Percentiles rank a stretch among this genome's conserved stretches.
Evolutionary conservation across 2,888 invertebrate species (phyloP).

Genomic region (Marasmarcha lunaedactyla): DNA sequence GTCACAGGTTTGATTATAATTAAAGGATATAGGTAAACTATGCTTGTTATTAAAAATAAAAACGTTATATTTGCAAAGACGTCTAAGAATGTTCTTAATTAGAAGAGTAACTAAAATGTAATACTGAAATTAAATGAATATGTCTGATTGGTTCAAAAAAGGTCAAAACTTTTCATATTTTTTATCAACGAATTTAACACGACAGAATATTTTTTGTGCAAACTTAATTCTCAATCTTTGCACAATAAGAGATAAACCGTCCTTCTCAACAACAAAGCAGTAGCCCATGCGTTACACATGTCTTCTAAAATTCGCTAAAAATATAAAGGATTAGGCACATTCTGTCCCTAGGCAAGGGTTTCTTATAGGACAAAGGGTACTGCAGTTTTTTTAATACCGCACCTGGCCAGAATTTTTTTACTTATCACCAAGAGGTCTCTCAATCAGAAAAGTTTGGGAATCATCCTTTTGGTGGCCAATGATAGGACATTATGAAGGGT

Average conservation of each 20-base stretch:
- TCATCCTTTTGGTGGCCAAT: not conserved
- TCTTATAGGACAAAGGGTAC: slow-evolving; percentile 4
- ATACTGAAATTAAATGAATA: too few relatives aligned
- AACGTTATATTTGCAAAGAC: too few relatives aligned
- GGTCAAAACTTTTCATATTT: too few relatives aligned
- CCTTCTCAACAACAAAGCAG: not conserved
- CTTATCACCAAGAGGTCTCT: slow-evolving; percentile 22
- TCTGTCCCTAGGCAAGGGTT: slow-evolving; percentile 1
- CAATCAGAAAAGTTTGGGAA: slow-evolving; percentile 6
- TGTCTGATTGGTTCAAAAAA: too few relatives aligned
- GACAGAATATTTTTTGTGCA: too few relatives aligned
- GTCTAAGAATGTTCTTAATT: too few relatives aligned
- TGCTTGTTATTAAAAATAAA: too few relatives aligned
- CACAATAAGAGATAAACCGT: not conserved
- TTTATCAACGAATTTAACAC: too few relatives aligned
- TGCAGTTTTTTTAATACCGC: slow-evolving; percentile 25
- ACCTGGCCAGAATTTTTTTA: slow-evolving; percentile 56
- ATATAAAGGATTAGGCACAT: not conserved
- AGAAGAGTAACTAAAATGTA: too few relatives aligned
- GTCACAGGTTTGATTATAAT: too few relatives aligned
- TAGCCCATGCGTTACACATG: slow-evolving; percentile 1
- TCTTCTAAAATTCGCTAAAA: not conserved
- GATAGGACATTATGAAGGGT: slow-evolving; percentile 24
- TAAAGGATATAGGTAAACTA: too few relatives aligned
- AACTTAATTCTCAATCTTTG: not conserved